These are phyloP conservation scores for Lycaon pictus DNA, from an alignment of 2,113 vertebrate genomes.

Conservation along the genomic window DNA sequence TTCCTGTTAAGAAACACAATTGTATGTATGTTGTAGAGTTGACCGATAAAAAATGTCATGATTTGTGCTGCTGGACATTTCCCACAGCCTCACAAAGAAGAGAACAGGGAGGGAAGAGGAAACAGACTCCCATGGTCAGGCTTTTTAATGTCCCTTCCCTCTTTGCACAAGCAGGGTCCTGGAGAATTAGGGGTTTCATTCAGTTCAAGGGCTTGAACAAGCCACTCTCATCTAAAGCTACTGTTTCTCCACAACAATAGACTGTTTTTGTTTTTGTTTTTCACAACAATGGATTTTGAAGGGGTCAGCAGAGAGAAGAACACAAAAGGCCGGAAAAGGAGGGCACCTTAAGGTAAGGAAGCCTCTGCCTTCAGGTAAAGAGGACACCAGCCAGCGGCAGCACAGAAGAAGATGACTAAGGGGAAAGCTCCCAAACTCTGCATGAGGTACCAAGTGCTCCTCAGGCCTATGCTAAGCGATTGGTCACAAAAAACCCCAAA, in stretches of 20 bases:
- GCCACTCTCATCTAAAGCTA: not conserved
- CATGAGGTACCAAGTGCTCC: not conserved
- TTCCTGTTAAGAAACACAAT: not conserved
- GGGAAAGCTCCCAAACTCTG: rapidly evolving
- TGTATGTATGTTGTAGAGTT: not conserved
- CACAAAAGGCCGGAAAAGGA: not conserved
- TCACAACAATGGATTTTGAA: not conserved
- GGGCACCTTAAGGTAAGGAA: not conserved
- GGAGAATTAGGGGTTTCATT: not conserved
- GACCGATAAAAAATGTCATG: not conserved
- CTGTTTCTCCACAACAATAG: not conserved
- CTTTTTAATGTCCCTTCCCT: not conserved
- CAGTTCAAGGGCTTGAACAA: not conserved
- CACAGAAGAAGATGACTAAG: not conserved
- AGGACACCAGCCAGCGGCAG: not conserved
- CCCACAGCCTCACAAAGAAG: not conserved
- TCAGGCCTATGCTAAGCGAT: not conserved
- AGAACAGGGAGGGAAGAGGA: not conserved
- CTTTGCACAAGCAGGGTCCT: not conserved
- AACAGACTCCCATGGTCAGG: not conserved
- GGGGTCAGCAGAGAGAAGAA: not conserved
- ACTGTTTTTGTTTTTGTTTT: not conserved
- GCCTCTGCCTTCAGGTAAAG: not conserved
- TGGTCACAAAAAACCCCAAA: not conserved
- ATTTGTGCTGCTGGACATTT: not conserved